A percentile compares a stretch with the other conserved stretches of the same genome.
Evolutionary conservation across 2,888 invertebrate species (phyloP).

Genomic region (Plemyria rubiginata): DNA sequence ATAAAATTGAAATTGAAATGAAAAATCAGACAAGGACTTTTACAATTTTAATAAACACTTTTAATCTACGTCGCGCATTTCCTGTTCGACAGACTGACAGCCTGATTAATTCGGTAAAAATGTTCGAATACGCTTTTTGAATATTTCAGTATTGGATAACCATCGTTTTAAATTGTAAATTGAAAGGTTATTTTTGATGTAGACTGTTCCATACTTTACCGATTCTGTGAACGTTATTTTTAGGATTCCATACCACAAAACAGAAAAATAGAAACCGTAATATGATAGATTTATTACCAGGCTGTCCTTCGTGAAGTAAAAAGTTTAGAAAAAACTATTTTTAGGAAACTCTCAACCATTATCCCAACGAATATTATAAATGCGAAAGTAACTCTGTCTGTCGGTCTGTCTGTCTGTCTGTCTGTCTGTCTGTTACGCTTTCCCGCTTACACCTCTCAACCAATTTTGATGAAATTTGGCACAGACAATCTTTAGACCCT

Average conservation of each 20-base stretch:
- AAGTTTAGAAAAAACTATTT: too few relatives aligned
- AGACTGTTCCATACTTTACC: neutral
- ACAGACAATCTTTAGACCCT: too few relatives aligned
- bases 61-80: slow-evolving; percentile 47
- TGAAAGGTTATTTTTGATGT: slow-evolving; percentile 15
- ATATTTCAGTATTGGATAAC: slow-evolving; percentile 37
- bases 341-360: too few relatives aligned
- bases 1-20: slow-evolving; percentile 37
- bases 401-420: too few relatives aligned
- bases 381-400: too few relatives aligned
- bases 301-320: too few relatives aligned
- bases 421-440: too few relatives aligned
- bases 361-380: too few relatives aligned
- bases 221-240: neutral
- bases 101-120: slow-evolving; percentile 46
- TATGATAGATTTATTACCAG: too few relatives aligned
- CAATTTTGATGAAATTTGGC: too few relatives aligned
- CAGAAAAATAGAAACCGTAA: neutral
- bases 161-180: slow-evolving; percentile 25
- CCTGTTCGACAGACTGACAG: slow-evolving; percentile 40
- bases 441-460: too few relatives aligned
- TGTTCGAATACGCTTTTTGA: slow-evolving; percentile 38
- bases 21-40: slow-evolving; percentile 43
- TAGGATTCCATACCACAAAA: slow-evolving; percentile 1
- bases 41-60: slow-evolving; percentile 51